Conservation (phyloP, 2,797 vertebrate species). For the Enteromius paludinosus region DNA sequence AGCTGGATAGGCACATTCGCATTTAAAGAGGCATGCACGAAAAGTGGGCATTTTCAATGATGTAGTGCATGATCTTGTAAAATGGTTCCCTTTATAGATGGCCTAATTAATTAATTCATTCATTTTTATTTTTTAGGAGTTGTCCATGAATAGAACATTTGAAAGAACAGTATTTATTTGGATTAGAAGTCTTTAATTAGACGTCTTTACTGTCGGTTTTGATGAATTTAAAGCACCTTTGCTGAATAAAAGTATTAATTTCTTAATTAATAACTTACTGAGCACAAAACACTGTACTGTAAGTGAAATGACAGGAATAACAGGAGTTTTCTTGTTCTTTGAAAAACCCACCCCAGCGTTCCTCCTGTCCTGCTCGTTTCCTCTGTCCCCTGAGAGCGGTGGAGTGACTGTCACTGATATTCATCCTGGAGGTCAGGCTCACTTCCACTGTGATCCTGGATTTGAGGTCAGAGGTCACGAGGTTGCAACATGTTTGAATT, state of each 20-base stretch:
- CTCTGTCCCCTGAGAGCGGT: slow-evolving; percentile 83
- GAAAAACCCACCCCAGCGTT: slow-evolving; percentile 77
- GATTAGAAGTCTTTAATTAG: neutral
- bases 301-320: neutral
- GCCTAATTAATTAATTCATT: neutral
- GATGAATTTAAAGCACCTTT: neutral
- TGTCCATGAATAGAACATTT: neutral
- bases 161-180: neutral
- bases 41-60: neutral
- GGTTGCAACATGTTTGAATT: slow-evolving; percentile 85
- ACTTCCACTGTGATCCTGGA: slow-evolving; percentile 90
- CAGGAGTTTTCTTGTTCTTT: neutral
- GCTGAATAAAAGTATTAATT: neutral
- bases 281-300: neutral
- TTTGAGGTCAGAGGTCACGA: slow-evolving; percentile 89
- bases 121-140: neutral
- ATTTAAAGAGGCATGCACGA: too few species aligned
- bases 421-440: slow-evolving; percentile 88
- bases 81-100: neutral
- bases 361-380: slow-evolving; percentile 88
- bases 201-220: neutral
- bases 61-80: neutral
- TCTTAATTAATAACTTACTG: neutral
- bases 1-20: too few species aligned
- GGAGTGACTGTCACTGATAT: slow-evolving; percentile 90